Evolutionary conservation across 2,113 vertebrate genomes (phyloP), one percentile per base, ranked within the genome.

Genomic region (Gadus macrocephalus): DNA sequence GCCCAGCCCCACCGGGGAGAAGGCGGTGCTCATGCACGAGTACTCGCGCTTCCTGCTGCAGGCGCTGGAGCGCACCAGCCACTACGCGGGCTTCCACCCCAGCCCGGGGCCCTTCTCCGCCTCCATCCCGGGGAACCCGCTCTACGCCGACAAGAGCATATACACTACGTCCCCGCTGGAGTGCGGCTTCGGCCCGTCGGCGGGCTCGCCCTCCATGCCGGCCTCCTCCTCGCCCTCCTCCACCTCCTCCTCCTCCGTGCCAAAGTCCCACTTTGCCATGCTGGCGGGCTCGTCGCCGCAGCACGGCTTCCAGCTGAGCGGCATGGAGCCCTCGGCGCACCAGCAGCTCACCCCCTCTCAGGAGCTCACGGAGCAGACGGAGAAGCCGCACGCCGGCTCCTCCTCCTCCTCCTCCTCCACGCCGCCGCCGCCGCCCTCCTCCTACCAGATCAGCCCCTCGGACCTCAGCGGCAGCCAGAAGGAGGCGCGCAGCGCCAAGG

Each of bases 21-120:
- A 97, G 83, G 87, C 92, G 2, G 92, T 85, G 78, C 91, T 96
- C 92, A 94, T 99, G 92, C 93, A 98, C 80, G 98, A 99, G 81
- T 99, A 99, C 89, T 99, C 97, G 2, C 98, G 97, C 90, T 99
- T 97, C 93, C 94, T 99, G 89, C 95, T 98, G 62, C 98, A 99
- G 92, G 96, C 98, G 68, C 91, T 99, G 81, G 98, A 99, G 91
- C 94, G 97, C 91, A 98, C 96, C 86, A 96, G 93, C 90, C 95
- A 97, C 80, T 95, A 92, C 70, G 91, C 91, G 80, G 87, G 92
- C 85, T 97, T 98, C 89, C 85, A 95, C 31, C 91, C 95, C 81
- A 94, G 93, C 53, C 94, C 92, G 65, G 95, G 93, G 71, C 90
- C 93, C 31, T 96, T 95, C 82, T 93, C 92, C 69, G 91, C 59